These are phyloP conservation scores for Aurelia coerulea DNA, from an alignment of 30 jellyfish, hydroid and myxozoan genomes.

Conservation along the genomic window DNA sequence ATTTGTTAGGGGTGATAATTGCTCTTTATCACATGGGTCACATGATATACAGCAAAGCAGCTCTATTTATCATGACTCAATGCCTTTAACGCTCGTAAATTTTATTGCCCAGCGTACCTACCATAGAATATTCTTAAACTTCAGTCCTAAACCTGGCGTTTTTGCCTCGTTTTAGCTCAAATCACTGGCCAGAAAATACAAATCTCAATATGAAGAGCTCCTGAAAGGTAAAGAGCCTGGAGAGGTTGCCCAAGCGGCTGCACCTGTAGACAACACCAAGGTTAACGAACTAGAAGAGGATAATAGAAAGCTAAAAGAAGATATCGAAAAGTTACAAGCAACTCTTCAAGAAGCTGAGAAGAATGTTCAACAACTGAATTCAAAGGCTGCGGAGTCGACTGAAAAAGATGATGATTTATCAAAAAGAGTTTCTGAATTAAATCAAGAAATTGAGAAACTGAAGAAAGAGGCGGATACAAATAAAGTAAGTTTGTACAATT, in stretches of 20 bases:
- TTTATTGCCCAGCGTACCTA: no score
- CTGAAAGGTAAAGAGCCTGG: conserved; percentile 60
- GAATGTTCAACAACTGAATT: conserved; percentile 5
- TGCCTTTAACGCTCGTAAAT: no score
- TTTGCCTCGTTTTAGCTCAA: conserved; percentile 51
- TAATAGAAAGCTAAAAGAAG: conserved; percentile 53
- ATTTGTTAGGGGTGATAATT: background rate
- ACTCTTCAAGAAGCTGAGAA: conserved; percentile 20
- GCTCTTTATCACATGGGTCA: no score
- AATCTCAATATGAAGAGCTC: conserved; percentile 68
- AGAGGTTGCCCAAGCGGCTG: conserved; percentile 9
- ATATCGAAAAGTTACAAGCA: conserved; percentile 31
- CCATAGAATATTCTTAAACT: no score
- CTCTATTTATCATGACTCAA: no score
- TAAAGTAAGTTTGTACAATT: conserved; percentile 15
- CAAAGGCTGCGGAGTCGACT: conserved; percentile 24
- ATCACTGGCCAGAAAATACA: conserved; percentile 84
- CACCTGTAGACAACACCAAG: conserved; percentile 18
- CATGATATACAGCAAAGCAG: no score
- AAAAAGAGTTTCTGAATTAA: conserved; percentile 26
- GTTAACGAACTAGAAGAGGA: conserved; percentile 47
- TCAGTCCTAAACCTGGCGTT: no score
- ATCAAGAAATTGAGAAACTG: conserved; percentile 51
- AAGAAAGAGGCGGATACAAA: conserved; percentile 25
- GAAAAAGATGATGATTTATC: conserved; percentile 20